Evolutionary conservation across 2,113 vertebrate species (phyloP).

Genomic region (Pterocles orientalis): DNA sequence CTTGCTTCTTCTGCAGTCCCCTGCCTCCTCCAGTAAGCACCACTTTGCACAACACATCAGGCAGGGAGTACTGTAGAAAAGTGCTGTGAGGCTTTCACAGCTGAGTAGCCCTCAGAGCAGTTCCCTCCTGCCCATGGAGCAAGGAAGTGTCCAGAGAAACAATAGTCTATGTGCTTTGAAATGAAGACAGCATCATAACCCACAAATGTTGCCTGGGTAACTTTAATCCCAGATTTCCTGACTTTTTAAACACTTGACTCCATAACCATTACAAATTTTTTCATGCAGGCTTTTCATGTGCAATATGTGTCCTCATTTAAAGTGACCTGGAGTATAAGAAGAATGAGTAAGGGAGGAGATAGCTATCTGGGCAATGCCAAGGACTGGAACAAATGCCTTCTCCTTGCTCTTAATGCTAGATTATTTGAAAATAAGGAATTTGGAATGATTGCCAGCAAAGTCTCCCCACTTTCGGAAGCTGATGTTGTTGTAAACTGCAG

Average conservation of each 20-base stretch:
- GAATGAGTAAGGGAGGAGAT: neutral
- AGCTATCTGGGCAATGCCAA: neutral
- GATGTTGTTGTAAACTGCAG: neutral
- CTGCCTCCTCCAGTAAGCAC: neutral
- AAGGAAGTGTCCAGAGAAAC: neutral
- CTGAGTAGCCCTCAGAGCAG: neutral
- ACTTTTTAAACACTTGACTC: neutral
- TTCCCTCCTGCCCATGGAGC: neutral
- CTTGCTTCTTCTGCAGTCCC: neutral
- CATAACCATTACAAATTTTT: neutral
- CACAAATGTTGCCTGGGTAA: neutral
- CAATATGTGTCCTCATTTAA: neutral
- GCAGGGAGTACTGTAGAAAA: neutral
- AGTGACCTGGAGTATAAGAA: neutral
- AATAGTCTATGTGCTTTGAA: neutral
- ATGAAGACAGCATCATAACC: neutral
- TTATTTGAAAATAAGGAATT: neutral
- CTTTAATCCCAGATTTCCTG: neutral
- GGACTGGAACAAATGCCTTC: neutral
- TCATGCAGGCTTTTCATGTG: neutral
- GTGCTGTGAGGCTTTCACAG: neutral
- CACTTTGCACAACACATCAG: rapidly evolving
- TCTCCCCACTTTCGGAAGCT: neutral
- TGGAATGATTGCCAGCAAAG: neutral
- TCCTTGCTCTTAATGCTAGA: neutral